Evolutionary conservation across 2,113 vertebrate species (phyloP).

Genomic region (Himantopus leucocephalus): DNA sequence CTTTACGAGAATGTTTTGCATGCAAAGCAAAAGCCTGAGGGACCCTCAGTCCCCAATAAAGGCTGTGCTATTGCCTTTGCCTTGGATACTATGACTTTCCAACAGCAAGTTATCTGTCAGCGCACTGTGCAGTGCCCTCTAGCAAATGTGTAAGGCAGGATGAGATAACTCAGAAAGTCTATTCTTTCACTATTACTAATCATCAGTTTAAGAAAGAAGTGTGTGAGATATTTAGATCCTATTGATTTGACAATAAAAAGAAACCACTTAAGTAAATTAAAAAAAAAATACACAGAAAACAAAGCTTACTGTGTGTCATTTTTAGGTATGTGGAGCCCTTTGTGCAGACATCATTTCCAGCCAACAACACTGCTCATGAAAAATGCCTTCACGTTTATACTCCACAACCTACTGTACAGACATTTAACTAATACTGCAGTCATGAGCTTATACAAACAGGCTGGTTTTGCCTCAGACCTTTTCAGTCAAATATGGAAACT

Average conservation of each 20-base stretch:
- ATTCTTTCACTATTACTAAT: background rate
- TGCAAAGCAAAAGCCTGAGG: constrained; percentile 6
- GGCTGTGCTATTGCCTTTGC: background rate
- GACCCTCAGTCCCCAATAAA: background rate
- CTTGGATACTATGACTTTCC: background rate
- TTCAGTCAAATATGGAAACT: background rate
- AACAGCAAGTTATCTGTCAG: background rate
- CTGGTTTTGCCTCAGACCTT: background rate
- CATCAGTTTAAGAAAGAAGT: background rate
- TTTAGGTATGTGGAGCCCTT: background rate
- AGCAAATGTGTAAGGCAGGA: background rate
- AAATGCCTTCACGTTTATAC: background rate
- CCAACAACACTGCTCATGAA: background rate
- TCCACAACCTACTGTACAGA: background rate
- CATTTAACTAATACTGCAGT: background rate
- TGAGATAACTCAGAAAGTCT: background rate
- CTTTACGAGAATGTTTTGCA: constrained; percentile 50
- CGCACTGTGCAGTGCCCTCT: background rate
- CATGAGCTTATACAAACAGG: background rate
- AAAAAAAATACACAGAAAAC: background rate
- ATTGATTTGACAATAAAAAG: background rate
- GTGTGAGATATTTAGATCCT: background rate
- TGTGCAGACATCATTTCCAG: background rate
- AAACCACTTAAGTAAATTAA: background rate
- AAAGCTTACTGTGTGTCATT: background rate